Base-by-base conservation (phyloP, 2,113 vertebrate genomes). In the Triplophysa tibetana region DNA sequence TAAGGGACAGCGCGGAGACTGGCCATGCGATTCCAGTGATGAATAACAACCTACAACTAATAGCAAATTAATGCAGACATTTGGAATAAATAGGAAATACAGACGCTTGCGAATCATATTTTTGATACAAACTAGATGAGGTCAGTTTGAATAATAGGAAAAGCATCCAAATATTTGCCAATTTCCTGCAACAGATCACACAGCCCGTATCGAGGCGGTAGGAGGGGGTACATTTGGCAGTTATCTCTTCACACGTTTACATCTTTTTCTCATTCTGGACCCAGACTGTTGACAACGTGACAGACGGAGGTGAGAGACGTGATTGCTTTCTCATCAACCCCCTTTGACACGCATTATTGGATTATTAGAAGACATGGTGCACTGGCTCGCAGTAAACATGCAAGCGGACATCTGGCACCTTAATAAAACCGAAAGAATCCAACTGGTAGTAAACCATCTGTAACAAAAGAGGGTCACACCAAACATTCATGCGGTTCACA, bases 211-310 rank as follows among this genome's bases (percentile, higher is more conserved):
- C 24, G 38, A 76, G 50, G 66, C 62, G 56, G 78, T 67, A 77
- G 82, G 82, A 84, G 74, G 74, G 58, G 45, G 78, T 87, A 89
- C 88, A 88, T 84, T 89, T 89, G 89, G 88, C 90, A 86, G 84
- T 82, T 81, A 81, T 76, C 82, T 89, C 86, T 91, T 91, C 86
- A 89, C 91, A 91, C 90, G 88, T 90, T 89, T 86, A 89, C 87
- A 85, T 90, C 90, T 88, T 90, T 85, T 76, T 76, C 38, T 81
- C 52, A 50, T 77, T 83, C 62, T 87, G 84, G 90, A 89, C 86
- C 81, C 85, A 92, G 90, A 91, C 88, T 89, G 90, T 86, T 90
- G 91, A 92, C 87, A 86, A 88, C 87, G 89, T 91, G 90, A 90
- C 84, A 85, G 82, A 83, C 77, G 33, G 64, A 23, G 78, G 63